Evolutionary conservation across 2,113 vertebrate genomes (phyloP).

Genomic region (Mesocricetus auratus): DNA sequence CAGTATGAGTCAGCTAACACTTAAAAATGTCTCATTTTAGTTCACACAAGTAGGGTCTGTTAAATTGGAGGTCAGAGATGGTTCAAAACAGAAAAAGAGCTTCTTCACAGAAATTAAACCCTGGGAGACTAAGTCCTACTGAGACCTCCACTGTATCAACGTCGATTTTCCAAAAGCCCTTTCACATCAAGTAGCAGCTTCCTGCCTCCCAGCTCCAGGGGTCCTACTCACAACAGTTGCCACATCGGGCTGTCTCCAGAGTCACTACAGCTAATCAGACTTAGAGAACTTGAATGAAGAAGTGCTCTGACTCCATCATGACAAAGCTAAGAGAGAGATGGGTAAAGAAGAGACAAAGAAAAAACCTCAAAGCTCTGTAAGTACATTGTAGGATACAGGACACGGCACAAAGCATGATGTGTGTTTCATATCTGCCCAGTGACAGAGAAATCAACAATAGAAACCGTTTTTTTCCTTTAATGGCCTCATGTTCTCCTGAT

Average conservation of each 20-base stretch:
- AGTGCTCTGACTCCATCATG: neutral
- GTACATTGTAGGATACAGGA: neutral
- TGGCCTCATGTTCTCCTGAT: neutral
- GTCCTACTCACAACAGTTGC: neutral
- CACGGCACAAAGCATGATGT: rapidly evolving
- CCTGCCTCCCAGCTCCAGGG: neutral
- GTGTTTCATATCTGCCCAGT: neutral
- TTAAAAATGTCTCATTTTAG: slow-evolving; percentile 41
- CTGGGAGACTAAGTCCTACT: neutral
- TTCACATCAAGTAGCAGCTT: neutral
- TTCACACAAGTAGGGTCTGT: neutral
- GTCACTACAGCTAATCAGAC: neutral
- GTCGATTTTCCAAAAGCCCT: neutral
- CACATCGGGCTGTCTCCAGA: too few relatives aligned
- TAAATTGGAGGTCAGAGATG: slow-evolving; percentile 24
- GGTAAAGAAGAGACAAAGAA: neutral
- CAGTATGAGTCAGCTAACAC: neutral
- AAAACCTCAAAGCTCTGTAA: slow-evolving; percentile 18
- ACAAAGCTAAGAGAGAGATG: neutral
- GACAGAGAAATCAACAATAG: neutral
- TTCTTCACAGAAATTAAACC: neutral
- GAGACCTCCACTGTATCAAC: neutral
- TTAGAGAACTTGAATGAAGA: neutral
- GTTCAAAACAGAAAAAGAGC: neutral
- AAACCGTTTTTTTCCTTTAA: neutral